Evolutionary conservation across 2,797 vertebrate species (phyloP).

Genomic region (Melanotaenia boesemani): DNA sequence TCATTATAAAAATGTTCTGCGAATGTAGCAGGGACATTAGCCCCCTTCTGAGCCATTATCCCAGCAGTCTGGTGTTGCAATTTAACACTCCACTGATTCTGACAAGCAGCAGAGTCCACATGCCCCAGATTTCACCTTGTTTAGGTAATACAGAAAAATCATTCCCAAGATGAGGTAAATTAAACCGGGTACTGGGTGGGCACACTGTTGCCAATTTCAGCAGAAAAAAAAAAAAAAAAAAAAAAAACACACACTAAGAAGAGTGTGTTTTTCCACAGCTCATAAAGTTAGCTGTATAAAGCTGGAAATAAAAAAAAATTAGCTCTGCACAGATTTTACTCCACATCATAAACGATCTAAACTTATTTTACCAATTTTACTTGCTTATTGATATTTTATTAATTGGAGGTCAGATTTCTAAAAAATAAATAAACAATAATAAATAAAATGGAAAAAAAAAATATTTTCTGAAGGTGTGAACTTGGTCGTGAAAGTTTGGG

Average conservation of each 20-base stretch:
- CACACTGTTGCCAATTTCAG: conserved; percentile 56
- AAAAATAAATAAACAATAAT: too few relatives aligned
- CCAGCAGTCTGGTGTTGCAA: conserved; percentile 88
- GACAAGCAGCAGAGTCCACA: conserved; percentile 83
- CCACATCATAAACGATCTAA: conserved; percentile 44
- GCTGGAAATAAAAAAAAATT: conserved; percentile 42
- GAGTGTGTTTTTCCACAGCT: neutral
- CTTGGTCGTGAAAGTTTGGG: conserved; percentile 49
- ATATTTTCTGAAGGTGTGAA: conserved; percentile 39
- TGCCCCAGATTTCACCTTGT: conserved; percentile 89
- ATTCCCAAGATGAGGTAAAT: conserved; percentile 77
- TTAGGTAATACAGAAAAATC: conserved; percentile 85
- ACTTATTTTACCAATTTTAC: conserved; percentile 18
- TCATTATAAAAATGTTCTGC: conserved; percentile 89
- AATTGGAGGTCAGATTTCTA: conserved; percentile 28
- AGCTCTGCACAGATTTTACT: conserved; percentile 29
- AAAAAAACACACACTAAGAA: too few relatives aligned
- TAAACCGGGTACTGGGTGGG: conserved; percentile 67
- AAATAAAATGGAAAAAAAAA: too few relatives aligned
- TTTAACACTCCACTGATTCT: conserved; percentile 88
- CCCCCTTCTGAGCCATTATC: conserved; percentile 91
- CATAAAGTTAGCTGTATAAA: conserved; percentile 41
- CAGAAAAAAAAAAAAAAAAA: conserved; percentile 33
- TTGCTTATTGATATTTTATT: conserved; percentile 22
- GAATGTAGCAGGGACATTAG: conserved; percentile 86